Percentiles rank a stretch among this genome's conserved stretches.
These are phyloP conservation scores for Diplosoma virens DNA, from an alignment of 23 tunicate genomes.

Conservation along the genomic window DNA sequence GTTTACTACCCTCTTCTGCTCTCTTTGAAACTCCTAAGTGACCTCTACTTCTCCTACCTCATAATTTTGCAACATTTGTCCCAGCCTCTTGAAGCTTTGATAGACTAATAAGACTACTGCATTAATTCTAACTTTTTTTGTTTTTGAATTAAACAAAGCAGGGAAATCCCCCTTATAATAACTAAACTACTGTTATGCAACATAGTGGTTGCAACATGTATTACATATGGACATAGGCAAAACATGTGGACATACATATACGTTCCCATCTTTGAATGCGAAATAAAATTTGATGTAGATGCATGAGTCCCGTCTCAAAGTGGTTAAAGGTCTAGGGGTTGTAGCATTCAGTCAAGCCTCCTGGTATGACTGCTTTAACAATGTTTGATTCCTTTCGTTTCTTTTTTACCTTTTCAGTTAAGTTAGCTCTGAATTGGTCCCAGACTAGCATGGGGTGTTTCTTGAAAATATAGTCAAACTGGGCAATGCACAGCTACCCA, in stretches of 20 bases:
- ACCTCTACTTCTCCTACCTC: not conserved
- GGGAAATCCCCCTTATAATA: not conserved
- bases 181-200: not conserved
- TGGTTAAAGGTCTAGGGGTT: too few relatives aligned
- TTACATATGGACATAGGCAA: not conserved
- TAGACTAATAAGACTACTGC: not conserved
- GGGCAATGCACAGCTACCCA: too few relatives aligned
- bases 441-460: too few relatives aligned
- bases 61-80: not conserved
- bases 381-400: too few relatives aligned
- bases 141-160: not conserved
- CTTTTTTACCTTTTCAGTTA: too few relatives aligned
- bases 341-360: too few relatives aligned
- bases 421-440: too few relatives aligned
- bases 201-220: not conserved
- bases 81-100: not conserved
- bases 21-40: not conserved
- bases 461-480: too few relatives aligned
- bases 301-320: too few relatives aligned
- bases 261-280: too few relatives aligned
- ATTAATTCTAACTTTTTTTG: not conserved
- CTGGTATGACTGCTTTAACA: too few relatives aligned
- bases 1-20: not conserved
- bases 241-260: not conserved
- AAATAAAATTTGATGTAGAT: too few relatives aligned